Base-by-base conservation (phyloP, 2,888 invertebrate genomes). In the Operophtera brumata region DNA sequence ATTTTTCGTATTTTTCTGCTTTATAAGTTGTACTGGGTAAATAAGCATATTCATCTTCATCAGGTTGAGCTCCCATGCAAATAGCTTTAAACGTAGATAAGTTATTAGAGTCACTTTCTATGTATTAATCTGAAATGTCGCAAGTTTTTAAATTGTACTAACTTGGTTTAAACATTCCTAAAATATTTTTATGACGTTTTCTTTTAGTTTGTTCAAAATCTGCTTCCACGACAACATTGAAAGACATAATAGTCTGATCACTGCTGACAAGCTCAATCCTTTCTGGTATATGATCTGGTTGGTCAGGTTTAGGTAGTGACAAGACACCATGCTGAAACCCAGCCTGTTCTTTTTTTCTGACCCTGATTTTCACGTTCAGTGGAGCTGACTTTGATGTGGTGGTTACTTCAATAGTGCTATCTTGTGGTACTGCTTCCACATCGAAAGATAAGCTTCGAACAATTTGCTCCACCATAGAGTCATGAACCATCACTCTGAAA, bases 241-340 rank as follows among this genome's bases (percentile, higher is more conserved):
- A 89, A 1, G 84, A 82, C 73, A 86, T 77, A 20, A 89, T 82
- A 13, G 87, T 88, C 59, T 80, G 84, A 47, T 86, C 83, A 59
- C 88, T 89, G 52, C 72, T 81, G 4, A 80, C 75, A 5, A 80
- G 60, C 25, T 77, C 69, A 42, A 86, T 64, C 59, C 73, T 78
- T 56, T 81, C 75, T 6, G 66, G 59, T 6, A 49, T 7, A 13
- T 12, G 37, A 9, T 59, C 61, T 5, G 62, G 51, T 36, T 59
- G 50, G 28, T 62, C 64, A 34, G 65, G 53, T 54, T 74, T 78
- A n/a, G 78, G 72, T 44, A 75, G 63, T 8, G 78, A 73, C 45
- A 80, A 54, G 9, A 74, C 51, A 26, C 75, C 79, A 42, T 66
- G 61, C 40, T 68, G 59, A 25, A 65, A 51, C 1, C 52, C 52